Evolutionary conservation across 2,797 vertebrate genomes (phyloP), one percentile per base, ranked within the genome.

Genomic region (Pteronotus mesoamericanus): DNA sequence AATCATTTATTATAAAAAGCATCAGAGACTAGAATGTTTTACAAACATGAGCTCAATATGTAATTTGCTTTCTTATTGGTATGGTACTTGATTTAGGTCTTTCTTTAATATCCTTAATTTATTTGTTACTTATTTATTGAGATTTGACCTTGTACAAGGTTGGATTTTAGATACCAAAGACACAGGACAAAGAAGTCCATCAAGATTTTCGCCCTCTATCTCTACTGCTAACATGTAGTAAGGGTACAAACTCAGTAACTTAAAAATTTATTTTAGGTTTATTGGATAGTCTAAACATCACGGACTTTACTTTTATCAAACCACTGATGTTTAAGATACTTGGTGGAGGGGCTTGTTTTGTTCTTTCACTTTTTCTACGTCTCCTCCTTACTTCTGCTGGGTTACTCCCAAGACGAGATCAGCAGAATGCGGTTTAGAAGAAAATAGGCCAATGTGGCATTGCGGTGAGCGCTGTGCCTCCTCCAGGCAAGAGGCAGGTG

Each of bases 161-260:
- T 86, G 19, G 6, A 15, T 72, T 91, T 75, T 53, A 44, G 46
- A 39, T 29, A 2, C 24, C 85, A 26, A 77, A 88, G 22, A 51
- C n/a, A 19, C 0, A 42, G 11, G 1, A 7, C 32, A 1, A 16
- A 19, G 3, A 69, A 19, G 0, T 5, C 11, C 59, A 6, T 18
- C 8, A 82, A 48, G 3, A 15, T 69, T 80, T n/a, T 80, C 71
- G 7, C 5, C 11, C 9, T 74, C n/a, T n/a, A 6, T 10, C 11
- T 74, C n/a, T n/a, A 10, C 14, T 21, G 18, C 4, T 46, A 55
- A 68, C 15, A 21, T 42, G 51, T 53, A 66, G 12, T 72, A 42
- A 93, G 42, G 18, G 21, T 22, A 59, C 11, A 64, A 37, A 32
- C 1, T 75, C 34, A 42, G 19, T 53, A n/a, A 22, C 15, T 84